A percentile compares a stretch with the other conserved stretches of the same genome.
Conservation (phyloP, 2,113 vertebrate genomes). For the Malaclemys terrapin region DNA sequence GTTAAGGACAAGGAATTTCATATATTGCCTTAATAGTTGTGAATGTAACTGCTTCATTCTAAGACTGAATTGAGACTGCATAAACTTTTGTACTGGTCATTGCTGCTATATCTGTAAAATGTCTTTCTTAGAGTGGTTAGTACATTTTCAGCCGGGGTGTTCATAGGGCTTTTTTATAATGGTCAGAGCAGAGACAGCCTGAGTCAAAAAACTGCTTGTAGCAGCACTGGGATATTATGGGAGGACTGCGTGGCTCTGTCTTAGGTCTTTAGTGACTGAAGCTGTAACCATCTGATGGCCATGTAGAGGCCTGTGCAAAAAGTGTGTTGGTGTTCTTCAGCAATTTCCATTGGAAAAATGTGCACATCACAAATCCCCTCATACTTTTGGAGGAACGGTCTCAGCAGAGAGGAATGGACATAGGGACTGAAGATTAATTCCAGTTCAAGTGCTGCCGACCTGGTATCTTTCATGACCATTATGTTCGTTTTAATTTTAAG, state of each 20-base stretch:
- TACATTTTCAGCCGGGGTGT: background rate
- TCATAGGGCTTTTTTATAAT: background rate
- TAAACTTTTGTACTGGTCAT: slow-evolving; percentile 22
- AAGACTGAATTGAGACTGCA: background rate
- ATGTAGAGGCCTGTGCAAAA: background rate
- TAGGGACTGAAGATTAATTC: background rate
- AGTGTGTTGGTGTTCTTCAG: background rate
- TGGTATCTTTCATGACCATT: background rate
- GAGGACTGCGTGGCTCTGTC: background rate
- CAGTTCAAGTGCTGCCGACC: background rate
- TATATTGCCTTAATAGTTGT: slow-evolving; percentile 43
- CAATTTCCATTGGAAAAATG: background rate
- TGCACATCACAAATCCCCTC: background rate
- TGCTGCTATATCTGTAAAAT: slow-evolving; percentile 23
- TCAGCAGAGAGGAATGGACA: background rate
- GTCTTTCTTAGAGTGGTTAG: background rate
- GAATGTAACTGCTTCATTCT: background rate
- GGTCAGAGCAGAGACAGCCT: background rate
- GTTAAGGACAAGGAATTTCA: background rate
- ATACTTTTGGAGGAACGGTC: rapidly evolving
- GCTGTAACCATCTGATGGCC: background rate
- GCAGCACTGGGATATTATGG: background rate
- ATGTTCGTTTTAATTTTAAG: background rate
- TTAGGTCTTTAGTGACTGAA: background rate
- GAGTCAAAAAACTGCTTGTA: background rate